Base-by-base conservation (phyloP, 2,888 invertebrate genomes). In the Arrhopalites spinosus region DNA sequence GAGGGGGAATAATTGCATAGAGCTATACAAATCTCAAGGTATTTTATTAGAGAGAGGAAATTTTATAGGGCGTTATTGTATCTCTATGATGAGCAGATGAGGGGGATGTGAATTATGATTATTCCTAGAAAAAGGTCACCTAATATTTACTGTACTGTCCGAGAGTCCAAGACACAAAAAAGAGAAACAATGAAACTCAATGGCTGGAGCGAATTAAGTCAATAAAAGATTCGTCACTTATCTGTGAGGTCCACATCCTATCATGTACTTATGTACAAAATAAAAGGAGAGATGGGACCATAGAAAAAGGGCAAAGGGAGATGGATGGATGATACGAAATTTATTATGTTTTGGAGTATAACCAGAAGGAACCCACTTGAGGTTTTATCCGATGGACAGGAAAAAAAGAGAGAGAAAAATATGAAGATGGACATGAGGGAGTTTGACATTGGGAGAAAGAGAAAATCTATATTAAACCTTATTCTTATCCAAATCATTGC, bases 401-500 rank as follows among this genome's bases (percentile, higher is more conserved):
- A 13, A 59, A 27, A 25, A 25, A 27, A 15, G 25, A 15, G 25
- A 27, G 59, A 25, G 59, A 59, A 25, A 59, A 59, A 25, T 59
- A 59, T 59, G 59, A 59, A 27, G 23, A 59, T 59, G 59, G 25
- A 59, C 53, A 53, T 53, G 23, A 11, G 36, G 36, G 20, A n/a
- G 3, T 11, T 59, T 20, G 59, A 17, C 50, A 53, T 53, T 53
- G 1, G n/a, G 23, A 63, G 45, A 7, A 36, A 45, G 45, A 20
- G 23, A 43, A 36, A 43, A 30, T 30, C 27, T 3, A 66, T 8
- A 59, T 36, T 50, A 20, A 67, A 68, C 43, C 59, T 43, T 77
- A 72, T 77, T 73, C 73, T 77, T 77, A 75, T 77, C 75, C 77
- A 77, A 77, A 77, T 77, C 70, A 77, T 77, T 77, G 71, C 73